These are phyloP conservation scores for Eupithecia tripunctaria DNA, from an alignment of 2,888 invertebrate species.

Conservation along the genomic window DNA sequence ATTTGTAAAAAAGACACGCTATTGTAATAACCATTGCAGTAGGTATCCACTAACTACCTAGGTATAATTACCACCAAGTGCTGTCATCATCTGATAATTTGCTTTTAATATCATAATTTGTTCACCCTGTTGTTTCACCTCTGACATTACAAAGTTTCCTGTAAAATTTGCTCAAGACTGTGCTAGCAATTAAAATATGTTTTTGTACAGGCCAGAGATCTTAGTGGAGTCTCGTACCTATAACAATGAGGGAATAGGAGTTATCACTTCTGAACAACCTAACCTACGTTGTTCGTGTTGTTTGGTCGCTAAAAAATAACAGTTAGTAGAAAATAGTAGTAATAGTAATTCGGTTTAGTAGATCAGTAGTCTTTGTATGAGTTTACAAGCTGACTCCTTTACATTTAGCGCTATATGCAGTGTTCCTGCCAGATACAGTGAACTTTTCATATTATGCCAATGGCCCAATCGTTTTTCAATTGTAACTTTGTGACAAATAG, in stretches of 20 bases:
- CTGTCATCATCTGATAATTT: not conserved
- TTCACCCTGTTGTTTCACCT: not conserved
- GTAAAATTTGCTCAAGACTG: not conserved
- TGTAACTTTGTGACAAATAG: too few species aligned
- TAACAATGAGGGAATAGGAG: not conserved
- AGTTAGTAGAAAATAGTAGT: not conserved
- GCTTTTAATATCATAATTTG: not conserved
- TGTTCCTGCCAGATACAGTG: too few species aligned
- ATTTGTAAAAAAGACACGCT: not conserved
- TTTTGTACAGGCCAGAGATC: not conserved
- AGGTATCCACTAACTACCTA: not conserved
- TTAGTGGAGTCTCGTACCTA: not conserved
- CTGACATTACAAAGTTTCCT: not conserved
- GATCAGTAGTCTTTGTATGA: not conserved
- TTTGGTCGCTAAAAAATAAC: not conserved
- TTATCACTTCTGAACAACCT: not conserved
- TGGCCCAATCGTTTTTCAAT: too few species aligned
- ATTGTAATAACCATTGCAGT: not conserved
- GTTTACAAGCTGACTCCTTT: too few species aligned
- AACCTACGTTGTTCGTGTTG: not conserved
- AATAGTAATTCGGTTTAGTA: not conserved
- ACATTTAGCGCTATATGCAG: too few species aligned
- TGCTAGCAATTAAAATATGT: not conserved
- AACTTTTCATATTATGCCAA: too few species aligned
- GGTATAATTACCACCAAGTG: not conserved